phyloP scores from a whole-genome alignment of 2,113 vertebrate genomes.

The Stegastes partitus region DNA sequence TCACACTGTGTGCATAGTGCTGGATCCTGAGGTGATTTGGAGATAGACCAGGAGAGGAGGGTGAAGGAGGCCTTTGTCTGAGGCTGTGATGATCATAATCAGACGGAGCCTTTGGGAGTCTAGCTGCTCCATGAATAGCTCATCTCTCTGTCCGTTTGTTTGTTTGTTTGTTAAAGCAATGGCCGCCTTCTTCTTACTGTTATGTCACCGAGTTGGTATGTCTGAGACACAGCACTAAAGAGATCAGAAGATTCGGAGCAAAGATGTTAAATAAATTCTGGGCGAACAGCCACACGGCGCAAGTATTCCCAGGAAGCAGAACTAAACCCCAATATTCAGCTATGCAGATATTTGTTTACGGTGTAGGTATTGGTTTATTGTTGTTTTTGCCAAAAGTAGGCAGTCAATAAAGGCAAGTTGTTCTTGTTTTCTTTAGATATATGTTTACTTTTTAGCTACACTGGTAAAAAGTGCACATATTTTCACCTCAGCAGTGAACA shows the following conservation, averaged over 20 bases:
- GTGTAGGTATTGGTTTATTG: too few species aligned
- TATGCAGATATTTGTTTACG: too few species aligned
- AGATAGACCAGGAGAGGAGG: not conserved
- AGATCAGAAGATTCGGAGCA: not conserved
- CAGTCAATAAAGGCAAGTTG: too few species aligned
- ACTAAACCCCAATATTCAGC: too few species aligned
- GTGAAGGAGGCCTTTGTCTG: slow-evolving; percentile 76
- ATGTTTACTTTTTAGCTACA: too few species aligned
- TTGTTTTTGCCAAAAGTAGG: too few species aligned
- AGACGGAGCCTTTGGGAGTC: slow-evolving; percentile 39
- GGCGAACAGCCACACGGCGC: too few species aligned
- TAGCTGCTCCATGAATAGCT: slow-evolving; percentile 5
- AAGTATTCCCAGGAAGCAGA: not conserved
- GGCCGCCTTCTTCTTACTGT: slow-evolving; percentile 6
- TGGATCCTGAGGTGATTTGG: slow-evolving; percentile 55
- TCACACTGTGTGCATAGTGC: slow-evolving; percentile 58
- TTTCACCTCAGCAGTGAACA: too few species aligned
- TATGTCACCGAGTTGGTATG: slow-evolving; percentile 12
- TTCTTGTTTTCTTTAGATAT: too few species aligned
- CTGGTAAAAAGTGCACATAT: too few species aligned
- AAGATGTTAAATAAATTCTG: not conserved
- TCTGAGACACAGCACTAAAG: slow-evolving; percentile 18
- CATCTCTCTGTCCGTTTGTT: slow-evolving; percentile 14
- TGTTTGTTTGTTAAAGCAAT: slow-evolving; percentile 47
- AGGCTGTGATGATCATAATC: slow-evolving; percentile 16